These are phyloP conservation scores for Dione vanillae DNA, from an alignment of 2,888 invertebrate species.

Conservation along the genomic window DNA sequence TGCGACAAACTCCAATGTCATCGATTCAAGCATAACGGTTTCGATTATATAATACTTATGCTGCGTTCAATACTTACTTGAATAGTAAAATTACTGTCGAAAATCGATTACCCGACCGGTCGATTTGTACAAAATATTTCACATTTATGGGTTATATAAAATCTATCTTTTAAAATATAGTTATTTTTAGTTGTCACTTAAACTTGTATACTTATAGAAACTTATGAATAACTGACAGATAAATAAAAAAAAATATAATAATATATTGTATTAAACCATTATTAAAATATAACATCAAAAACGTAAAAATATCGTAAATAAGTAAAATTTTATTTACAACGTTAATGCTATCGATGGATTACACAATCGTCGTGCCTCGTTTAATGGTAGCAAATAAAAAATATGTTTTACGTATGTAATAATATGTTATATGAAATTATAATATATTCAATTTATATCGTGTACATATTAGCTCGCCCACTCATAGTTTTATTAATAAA, in stretches of 20 bases:
- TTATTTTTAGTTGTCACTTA: no score
- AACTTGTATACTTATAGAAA: no score
- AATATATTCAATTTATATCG: background rate
- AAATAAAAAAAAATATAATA: no score
- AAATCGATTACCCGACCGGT: no score
- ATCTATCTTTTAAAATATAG: no score
- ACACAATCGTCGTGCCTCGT: background rate
- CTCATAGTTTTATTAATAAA: slow-evolving; percentile 2
- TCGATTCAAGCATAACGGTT: slow-evolving; percentile 52
- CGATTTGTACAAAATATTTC: no score
- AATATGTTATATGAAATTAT: background rate
- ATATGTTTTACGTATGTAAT: slow-evolving; percentile 1
- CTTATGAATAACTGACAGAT: no score
- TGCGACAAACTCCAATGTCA: slow-evolving; percentile 54
- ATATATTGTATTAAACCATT: background rate
- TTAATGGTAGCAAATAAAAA: slow-evolving; percentile 8
- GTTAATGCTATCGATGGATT: background rate
- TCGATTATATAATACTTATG: slow-evolving; percentile 56
- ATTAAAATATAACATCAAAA: background rate
- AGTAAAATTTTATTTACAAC: background rate
- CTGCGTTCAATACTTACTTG: slow-evolving; percentile 5
- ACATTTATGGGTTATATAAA: background rate
- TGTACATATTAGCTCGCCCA: background rate
- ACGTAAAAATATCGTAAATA: slow-evolving; percentile 16
- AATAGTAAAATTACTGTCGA: background rate